Evolutionary conservation across 2,113 vertebrate genomes (phyloP).

Genomic region (Chauna torquata): DNA sequence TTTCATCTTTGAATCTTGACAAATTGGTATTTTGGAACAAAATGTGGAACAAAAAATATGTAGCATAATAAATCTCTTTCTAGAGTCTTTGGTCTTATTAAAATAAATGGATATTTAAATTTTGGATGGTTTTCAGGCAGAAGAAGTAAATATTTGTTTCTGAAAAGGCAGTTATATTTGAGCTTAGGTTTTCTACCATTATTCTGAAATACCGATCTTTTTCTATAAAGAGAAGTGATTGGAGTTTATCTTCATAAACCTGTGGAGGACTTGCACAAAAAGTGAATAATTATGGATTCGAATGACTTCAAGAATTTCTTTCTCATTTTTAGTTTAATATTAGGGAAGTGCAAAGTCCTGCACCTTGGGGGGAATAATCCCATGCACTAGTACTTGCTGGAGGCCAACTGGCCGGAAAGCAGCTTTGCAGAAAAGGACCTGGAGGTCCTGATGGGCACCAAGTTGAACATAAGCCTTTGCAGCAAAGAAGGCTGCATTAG

Average conservation of each 20-base stretch:
- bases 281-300: not conserved
- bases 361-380: not conserved
- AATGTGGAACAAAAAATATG: not conserved
- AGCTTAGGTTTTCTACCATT: not conserved
- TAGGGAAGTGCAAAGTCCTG: not conserved
- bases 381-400: not conserved
- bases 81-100: not conserved
- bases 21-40: slow-evolving; percentile 1
- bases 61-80: not conserved
- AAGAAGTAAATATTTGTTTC: slow-evolving; percentile 5
- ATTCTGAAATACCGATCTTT: not conserved
- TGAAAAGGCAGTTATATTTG: not conserved
- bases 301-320: not conserved
- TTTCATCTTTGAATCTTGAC: slow-evolving; percentile 16
- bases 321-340: not conserved
- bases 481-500: not conserved
- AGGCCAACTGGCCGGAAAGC: not conserved
- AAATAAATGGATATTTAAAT: slow-evolving; percentile 3
- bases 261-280: not conserved
- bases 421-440: not conserved
- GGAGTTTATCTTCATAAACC: not conserved
- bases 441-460: not conserved
- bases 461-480: not conserved
- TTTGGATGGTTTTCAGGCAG: not conserved
- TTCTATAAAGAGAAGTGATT: not conserved